phyloP scores from a whole-genome alignment of 1,140 invertebrate genomes.

The Conus betulinus region DNA sequence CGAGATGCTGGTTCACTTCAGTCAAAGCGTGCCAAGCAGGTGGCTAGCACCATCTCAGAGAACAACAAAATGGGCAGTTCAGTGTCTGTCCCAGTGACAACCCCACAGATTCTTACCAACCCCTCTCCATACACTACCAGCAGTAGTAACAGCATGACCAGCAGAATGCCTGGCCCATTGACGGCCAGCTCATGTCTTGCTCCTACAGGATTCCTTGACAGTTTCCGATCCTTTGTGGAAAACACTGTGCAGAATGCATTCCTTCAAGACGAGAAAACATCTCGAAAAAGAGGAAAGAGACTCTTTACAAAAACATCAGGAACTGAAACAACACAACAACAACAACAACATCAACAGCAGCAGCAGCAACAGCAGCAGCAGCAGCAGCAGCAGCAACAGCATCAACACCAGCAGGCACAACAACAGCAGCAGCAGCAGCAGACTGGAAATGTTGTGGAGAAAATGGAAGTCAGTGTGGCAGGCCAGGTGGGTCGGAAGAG shows the following conservation, averaged over 20 bases:
- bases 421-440: not conserved
- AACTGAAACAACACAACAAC: slow-evolving; percentile 19
- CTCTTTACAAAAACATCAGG: slow-evolving; percentile 21
- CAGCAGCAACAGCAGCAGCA: slow-evolving; percentile 17
- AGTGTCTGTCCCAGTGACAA: slow-evolving; percentile 80
- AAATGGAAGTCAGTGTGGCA: slow-evolving; percentile 39
- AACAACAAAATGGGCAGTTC: not conserved
- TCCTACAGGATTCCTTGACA: slow-evolving; percentile 68
- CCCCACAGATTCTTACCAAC: slow-evolving; percentile 77
- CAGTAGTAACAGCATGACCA: slow-evolving; percentile 50
- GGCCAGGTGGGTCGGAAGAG: slow-evolving; percentile 29
- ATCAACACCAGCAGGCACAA: not conserved
- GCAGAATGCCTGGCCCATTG: slow-evolving; percentile 29
- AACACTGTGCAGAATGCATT: slow-evolving; percentile 74
- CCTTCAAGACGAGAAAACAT: slow-evolving; percentile 62
- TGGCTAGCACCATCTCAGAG: slow-evolving; percentile 66
- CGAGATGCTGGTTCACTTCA: slow-evolving; percentile 27
- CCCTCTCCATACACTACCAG: slow-evolving; percentile 79
- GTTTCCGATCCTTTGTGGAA: slow-evolving; percentile 75
- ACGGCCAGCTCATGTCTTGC: slow-evolving; percentile 57
- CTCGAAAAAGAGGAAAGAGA: slow-evolving; percentile 35
- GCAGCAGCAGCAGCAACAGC: not conserved
- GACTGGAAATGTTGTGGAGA: slow-evolving; percentile 7
- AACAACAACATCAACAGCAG: not conserved
- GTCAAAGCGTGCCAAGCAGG: slow-evolving; percentile 48